Evolutionary conservation across 2,113 vertebrate genomes (phyloP).

Genomic region (Podiceps cristatus): DNA sequence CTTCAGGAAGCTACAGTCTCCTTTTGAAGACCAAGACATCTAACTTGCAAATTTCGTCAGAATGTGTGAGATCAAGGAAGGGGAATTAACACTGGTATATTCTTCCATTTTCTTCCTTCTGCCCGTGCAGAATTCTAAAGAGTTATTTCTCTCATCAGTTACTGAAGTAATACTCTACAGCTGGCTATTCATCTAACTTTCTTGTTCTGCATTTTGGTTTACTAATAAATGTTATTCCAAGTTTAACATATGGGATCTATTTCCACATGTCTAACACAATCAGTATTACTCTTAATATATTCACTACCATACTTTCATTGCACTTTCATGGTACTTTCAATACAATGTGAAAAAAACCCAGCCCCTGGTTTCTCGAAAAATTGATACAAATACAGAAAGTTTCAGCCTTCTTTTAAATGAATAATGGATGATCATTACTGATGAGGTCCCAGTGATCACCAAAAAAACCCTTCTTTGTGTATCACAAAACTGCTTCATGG

Average conservation of each 20-base stretch:
- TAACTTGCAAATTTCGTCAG: slow-evolving; percentile 28
- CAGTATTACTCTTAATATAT: not conserved
- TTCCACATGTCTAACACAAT: not conserved
- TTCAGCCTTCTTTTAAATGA: not conserved
- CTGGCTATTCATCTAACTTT: not conserved
- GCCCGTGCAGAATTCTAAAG: not conserved
- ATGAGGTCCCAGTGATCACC: not conserved
- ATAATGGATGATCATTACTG: not conserved
- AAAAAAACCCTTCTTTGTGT: not conserved
- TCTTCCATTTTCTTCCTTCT: not conserved
- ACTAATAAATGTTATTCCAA: not conserved
- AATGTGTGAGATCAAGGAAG: not conserved
- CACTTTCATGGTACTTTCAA: not conserved
- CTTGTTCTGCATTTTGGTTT: not conserved
- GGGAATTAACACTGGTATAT: not conserved
- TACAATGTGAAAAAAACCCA: not conserved
- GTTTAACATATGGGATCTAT: not conserved
- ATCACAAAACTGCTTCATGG: not conserved
- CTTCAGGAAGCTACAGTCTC: not conserved
- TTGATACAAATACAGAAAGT: not conserved
- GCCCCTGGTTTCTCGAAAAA: not conserved
- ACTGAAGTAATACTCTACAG: not conserved
- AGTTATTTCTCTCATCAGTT: not conserved
- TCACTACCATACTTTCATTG: not conserved
- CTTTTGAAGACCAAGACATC: slow-evolving; percentile 29